Base-by-base conservation (phyloP, 2,797 vertebrate species). In the Xenentodon cancila region DNA sequence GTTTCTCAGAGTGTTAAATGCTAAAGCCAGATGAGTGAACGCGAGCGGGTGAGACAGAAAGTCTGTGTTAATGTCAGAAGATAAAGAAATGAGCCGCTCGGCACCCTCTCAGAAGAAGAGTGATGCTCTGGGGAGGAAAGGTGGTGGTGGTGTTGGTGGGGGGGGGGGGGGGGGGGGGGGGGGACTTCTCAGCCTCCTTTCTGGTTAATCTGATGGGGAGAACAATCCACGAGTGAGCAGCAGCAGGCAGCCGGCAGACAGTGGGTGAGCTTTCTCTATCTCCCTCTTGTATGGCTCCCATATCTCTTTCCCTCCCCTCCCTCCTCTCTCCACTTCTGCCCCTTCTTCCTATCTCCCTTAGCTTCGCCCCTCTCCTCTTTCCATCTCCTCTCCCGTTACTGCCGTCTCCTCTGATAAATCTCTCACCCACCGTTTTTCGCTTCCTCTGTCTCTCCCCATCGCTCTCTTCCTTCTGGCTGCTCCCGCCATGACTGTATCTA, bases 351-450 rank as follows among this genome's bases (percentile, higher is more conserved):
- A 53, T 65, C 53, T 58, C 60, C 45, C 40, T 54, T 53, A 48
- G 54, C 61, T 32, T 53, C 66, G 43, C 59, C 44, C 47, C 71
- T 59, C 37, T 46, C 32, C 59, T 71, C 77, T 55, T 37, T 53
- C 71, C 55, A 50, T 73, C 79, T 68, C 71, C 61, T 64, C 73
- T 48, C 75, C 58, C 15, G 47, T 67, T 77, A 74, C 68, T 50
- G 62, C 82, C 67, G 55, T 82, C 85, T 79, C 75, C 75, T 84
- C 75, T 73, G 77, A 84, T 90, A 80, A 81, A 84, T 85, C 80
- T 82, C 79, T 77, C 75, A 59, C 80, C 77, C 66, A 48, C 80
- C 53, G 66, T 75, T 77, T 77, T 75, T 73, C 72, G 37, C 76
- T 71, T 77, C 46, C 74, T 70, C 77, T 50, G 59, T 82, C 81